These are phyloP conservation scores for Cromileptes altivelis DNA, from an alignment of 2,113 vertebrate species.

Conservation along the genomic window DNA sequence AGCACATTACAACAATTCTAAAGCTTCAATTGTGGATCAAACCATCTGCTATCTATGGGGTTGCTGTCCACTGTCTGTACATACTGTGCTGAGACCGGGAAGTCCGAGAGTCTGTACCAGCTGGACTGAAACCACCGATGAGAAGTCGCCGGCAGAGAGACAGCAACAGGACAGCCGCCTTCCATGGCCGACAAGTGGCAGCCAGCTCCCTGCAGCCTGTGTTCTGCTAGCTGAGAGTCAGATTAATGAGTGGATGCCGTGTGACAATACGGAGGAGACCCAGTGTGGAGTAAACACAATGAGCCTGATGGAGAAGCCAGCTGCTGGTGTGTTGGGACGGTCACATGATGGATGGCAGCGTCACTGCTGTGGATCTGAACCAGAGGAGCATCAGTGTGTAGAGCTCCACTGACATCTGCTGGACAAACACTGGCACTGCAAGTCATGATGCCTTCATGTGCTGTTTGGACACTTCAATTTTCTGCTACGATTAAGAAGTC, in stretches of 20 bases:
- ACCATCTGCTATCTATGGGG: no score
- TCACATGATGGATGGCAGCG: background rate
- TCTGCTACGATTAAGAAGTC: no score
- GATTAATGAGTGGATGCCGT: background rate
- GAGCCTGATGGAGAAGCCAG: background rate
- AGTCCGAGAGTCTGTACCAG: background rate
- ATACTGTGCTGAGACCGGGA: conserved; percentile 8
- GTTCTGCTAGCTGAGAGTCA: background rate
- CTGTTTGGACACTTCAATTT: background rate
- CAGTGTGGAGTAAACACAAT: background rate
- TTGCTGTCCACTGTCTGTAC: background rate
- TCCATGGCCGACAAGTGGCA: background rate
- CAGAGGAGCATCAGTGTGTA: background rate
- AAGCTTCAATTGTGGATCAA: background rate
- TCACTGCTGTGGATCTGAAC: background rate
- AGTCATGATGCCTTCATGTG: background rate
- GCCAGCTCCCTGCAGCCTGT: background rate
- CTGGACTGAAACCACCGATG: background rate
- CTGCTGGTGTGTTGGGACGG: background rate
- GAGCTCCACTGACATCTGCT: conserved; percentile 71
- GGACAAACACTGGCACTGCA: conserved; percentile 18
- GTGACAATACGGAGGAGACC: background rate
- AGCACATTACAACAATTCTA: background rate
- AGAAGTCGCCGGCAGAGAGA: background rate
- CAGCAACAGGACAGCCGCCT: background rate